These are phyloP conservation scores for Periophthalmus magnuspinnatus DNA, from an alignment of 2,797 vertebrate species.

Conservation along the genomic window DNA sequence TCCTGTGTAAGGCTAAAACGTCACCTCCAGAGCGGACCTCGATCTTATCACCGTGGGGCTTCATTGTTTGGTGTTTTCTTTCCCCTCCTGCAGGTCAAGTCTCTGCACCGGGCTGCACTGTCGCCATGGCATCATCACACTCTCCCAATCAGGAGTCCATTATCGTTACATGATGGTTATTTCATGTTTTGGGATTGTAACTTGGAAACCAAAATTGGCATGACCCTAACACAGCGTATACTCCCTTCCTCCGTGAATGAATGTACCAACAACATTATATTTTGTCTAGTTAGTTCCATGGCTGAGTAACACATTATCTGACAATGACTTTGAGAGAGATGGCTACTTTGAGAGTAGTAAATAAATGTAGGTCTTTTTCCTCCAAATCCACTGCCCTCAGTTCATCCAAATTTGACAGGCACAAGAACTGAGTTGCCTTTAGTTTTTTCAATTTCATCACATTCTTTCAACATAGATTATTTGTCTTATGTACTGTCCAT, in stretches of 20 bases:
- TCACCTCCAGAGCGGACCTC: constrained; percentile 17
- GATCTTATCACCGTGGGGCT: constrained; percentile 44
- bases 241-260: constrained; percentile 46
- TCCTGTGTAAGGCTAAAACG: constrained; percentile 42
- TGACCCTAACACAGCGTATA: constrained; percentile 35
- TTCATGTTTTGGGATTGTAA: constrained; percentile 47
- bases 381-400: too few species aligned
- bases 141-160: constrained; percentile 36
- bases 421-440: too few species aligned
- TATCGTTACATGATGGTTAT: constrained; percentile 27
- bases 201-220: constrained; percentile 33
- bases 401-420: too few species aligned
- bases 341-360: too few species aligned
- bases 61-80: constrained; percentile 13
- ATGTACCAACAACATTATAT: too few species aligned
- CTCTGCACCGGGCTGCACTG: constrained; percentile 21
- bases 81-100: constrained; percentile 29
- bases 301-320: too few species aligned
- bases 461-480: too few species aligned
- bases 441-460: too few species aligned
- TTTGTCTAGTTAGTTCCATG: too few species aligned
- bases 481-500: not conserved
- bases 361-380: too few species aligned
- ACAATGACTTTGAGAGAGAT: too few species aligned
- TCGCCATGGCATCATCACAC: constrained; percentile 23